Evolutionary conservation across 37 sponge, comb jelly and placozoan species (phyloP).

Genomic region (Spongilla lacustris): DNA sequence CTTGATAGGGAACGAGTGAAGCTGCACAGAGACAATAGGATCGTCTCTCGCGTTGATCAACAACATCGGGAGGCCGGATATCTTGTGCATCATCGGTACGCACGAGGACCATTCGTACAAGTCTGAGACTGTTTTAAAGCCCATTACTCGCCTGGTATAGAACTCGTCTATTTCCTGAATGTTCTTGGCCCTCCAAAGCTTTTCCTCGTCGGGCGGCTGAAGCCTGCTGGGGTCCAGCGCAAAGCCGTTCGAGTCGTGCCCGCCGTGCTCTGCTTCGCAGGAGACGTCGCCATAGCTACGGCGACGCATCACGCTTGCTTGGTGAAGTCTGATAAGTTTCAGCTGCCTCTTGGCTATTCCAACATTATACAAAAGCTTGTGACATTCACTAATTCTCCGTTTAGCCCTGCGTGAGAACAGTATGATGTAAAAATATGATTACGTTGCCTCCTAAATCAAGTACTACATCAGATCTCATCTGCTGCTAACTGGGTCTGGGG

Average conservation of each 20-base stretch:
- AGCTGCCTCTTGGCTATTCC: slow-evolving; percentile 46
- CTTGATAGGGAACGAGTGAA: slow-evolving; percentile 38
- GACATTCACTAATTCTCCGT: slow-evolving; percentile 17
- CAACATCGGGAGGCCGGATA: slow-evolving; percentile 74
- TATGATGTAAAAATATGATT: too few species aligned
- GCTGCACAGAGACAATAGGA: slow-evolving; percentile 57
- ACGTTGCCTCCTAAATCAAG: too few species aligned
- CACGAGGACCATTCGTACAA: slow-evolving; percentile 57
- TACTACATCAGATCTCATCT: too few species aligned
- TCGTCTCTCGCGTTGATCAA: slow-evolving; percentile 85
- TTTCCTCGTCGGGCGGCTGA: slow-evolving; percentile 31
- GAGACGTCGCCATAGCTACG: too few species aligned
- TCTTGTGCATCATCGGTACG: slow-evolving; percentile 24
- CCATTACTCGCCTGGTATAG: slow-evolving; percentile 67
- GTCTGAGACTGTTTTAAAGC: slow-evolving; percentile 55
- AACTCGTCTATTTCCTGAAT: slow-evolving; percentile 66
- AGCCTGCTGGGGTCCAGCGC: slow-evolving; percentile 19
- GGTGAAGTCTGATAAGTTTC: slow-evolving; percentile 26
- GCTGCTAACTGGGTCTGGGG: too few species aligned
- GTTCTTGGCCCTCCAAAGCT: slow-evolving; percentile 2
- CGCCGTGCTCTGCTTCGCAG: slow-evolving; percentile 26
- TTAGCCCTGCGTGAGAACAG: slow-evolving; percentile 14
- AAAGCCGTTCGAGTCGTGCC: slow-evolving; percentile 62
- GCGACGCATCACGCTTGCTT: slow-evolving; percentile 1
- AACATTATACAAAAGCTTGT: slow-evolving; percentile 38